phyloP scores from a whole-genome alignment of 2,888 invertebrate genomes.

The Lycaena phlaeas region DNA sequence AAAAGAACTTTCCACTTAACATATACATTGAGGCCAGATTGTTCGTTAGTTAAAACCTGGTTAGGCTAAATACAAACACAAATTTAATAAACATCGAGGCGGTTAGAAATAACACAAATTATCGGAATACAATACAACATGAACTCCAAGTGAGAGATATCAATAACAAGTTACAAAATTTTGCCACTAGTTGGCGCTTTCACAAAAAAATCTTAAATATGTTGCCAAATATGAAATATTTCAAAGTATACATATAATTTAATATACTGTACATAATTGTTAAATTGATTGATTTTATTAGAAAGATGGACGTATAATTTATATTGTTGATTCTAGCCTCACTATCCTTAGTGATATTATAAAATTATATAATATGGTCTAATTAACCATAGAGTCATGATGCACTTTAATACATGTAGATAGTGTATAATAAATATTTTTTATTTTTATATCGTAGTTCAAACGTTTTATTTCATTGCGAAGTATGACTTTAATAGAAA shows the following conservation, averaged over 20 bases:
- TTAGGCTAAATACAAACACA: constrained; percentile 52
- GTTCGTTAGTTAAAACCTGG: constrained; percentile 34
- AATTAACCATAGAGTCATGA: too few relatives aligned
- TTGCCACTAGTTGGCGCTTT: constrained; percentile 56
- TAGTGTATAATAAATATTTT: too few relatives aligned
- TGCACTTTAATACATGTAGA: too few relatives aligned
- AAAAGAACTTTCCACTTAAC: constrained; percentile 56
- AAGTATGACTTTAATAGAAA: too few relatives aligned
- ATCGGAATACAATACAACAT: constrained; percentile 51
- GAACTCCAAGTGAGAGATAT: constrained; percentile 63
- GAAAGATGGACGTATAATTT: too few relatives aligned
- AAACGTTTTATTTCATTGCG: too few relatives aligned
- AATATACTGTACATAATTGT: too few relatives aligned
- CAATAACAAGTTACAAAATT: constrained; percentile 59
- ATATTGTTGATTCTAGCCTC: too few relatives aligned
- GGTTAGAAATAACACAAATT: constrained; percentile 57
- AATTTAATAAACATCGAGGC: constrained; percentile 46
- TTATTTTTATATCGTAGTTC: too few relatives aligned
- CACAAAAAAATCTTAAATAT: constrained; percentile 15
- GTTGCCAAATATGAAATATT: constrained; percentile 24
- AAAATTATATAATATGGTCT: too few relatives aligned
- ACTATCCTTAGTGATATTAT: too few relatives aligned
- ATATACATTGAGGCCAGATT: constrained; percentile 54
- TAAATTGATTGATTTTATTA: too few relatives aligned
- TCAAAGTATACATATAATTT: constrained; percentile 18